Percentiles rank a stretch among this genome's conserved stretches.
Evolutionary conservation across 2,797 vertebrate genomes (phyloP).

Genomic region (Scarus forsteni): DNA sequence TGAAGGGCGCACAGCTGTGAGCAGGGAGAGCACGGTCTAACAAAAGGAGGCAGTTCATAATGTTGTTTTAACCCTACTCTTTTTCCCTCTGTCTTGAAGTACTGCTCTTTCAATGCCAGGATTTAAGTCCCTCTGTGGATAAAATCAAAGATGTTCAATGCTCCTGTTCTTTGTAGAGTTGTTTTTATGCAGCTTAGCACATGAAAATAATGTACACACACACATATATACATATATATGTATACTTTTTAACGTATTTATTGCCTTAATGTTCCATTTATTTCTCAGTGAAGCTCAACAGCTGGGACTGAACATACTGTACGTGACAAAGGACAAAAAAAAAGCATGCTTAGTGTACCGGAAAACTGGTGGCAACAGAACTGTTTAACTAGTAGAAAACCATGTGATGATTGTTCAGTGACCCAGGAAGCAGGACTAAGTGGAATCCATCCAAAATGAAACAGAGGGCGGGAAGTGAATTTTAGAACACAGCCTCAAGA

Average conservation of each 20-base stretch:
- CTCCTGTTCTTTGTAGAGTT: background rate
- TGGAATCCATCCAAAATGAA: conserved; percentile 39
- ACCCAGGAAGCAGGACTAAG: conserved; percentile 46
- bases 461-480: conserved; percentile 22
- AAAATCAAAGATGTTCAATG: conserved; percentile 20
- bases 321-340: conserved; percentile 7
- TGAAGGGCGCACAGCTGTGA: conserved; percentile 19
- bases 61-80: background rate
- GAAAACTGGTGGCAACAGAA: conserved; percentile 39
- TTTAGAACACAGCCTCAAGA: conserved; percentile 6
- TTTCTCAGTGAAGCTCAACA: conserved; percentile 15
- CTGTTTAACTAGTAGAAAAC: conserved; percentile 30
- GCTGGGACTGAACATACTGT: conserved; percentile 39
- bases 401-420: conserved; percentile 12
- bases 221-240: no score
- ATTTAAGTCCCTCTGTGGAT: conserved; percentile 23
- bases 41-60: conserved; percentile 22
- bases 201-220: no score
- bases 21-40: conserved; percentile 17
- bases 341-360: conserved; percentile 33
- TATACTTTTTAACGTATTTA: no score
- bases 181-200: no score
- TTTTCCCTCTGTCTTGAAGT: conserved; percentile 1
- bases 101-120: conserved; percentile 14
- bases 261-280: background rate